These are phyloP conservation scores for Pterobdella sp. DNA, from an alignment of 2,888 invertebrate species.

Conservation along the genomic window DNA sequence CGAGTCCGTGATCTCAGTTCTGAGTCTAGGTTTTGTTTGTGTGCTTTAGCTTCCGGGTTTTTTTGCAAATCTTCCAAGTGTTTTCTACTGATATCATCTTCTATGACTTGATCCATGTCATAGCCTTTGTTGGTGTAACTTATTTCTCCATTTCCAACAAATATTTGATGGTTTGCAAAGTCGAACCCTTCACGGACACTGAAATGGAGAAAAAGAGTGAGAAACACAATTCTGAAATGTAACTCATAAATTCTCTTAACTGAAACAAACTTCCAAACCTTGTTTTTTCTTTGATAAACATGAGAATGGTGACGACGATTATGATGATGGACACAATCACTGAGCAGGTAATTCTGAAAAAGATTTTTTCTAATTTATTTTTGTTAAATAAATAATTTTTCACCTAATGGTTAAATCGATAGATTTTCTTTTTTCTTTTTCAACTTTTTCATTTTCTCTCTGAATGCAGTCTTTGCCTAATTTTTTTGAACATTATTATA, in stretches of 20 bases:
- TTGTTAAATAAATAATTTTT: neutral
- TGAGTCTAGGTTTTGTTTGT: neutral
- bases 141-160: too few species aligned
- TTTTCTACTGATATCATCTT: neutral
- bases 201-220: too few species aligned
- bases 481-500: neutral
- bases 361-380: neutral
- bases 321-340: conserved; percentile 8
- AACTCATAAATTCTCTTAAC: too few species aligned
- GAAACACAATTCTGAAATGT: too few species aligned
- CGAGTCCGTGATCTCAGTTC: neutral
- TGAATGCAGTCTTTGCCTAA: neutral
- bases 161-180: too few species aligned
- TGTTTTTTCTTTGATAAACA: conserved; percentile 7
- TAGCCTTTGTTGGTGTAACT: too few species aligned
- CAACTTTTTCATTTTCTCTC: neutral
- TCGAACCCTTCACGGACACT: too few species aligned
- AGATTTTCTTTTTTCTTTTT: neutral
- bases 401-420: neutral
- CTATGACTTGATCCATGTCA: neutral
- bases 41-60: neutral
- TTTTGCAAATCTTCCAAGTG: neutral
- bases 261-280: too few species aligned
- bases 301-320: neutral
- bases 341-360: conserved; percentile 6